Conservation (phyloP, 2,888 invertebrate genomes). For the Phorcus lineatus region DNA sequence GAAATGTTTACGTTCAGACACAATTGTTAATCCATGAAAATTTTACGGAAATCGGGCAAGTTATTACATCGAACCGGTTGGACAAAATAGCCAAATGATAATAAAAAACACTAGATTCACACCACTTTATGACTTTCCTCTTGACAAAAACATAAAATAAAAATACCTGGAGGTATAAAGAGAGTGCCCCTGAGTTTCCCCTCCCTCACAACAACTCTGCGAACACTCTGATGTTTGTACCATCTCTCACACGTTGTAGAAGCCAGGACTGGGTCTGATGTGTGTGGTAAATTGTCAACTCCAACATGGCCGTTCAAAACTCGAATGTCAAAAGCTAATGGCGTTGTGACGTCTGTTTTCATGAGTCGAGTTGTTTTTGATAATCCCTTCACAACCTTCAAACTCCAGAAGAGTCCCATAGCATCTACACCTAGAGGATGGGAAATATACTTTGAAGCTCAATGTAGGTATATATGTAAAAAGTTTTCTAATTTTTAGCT, state of each 20-base stretch:
- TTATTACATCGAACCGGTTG: no score
- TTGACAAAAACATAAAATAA: neutral
- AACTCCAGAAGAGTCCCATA: slow-evolving; percentile 61
- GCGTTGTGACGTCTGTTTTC: slow-evolving; percentile 51
- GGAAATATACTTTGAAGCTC: neutral
- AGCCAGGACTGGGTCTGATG: neutral
- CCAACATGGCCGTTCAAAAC: slow-evolving; percentile 38
- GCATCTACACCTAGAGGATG: slow-evolving; percentile 49
- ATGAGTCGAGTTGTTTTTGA: slow-evolving; percentile 40
- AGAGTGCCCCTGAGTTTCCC: slow-evolving; percentile 5
- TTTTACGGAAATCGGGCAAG: no score
- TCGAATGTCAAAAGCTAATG: slow-evolving; percentile 38
- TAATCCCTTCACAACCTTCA: slow-evolving; percentile 40
- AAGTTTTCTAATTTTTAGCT: no score
- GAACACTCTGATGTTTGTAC: neutral
- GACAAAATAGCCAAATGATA: no score
- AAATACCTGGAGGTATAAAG: neutral
- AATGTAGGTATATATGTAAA: no score
- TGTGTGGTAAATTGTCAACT: neutral
- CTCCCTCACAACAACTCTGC: neutral
- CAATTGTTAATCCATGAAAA: no score
- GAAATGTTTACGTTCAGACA: no score
- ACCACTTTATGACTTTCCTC: neutral
- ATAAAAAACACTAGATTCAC: no score
- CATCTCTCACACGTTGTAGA: neutral